These are phyloP conservation scores for Megaptera novaeangliae DNA, from an alignment of 2,113 vertebrate species.

Conservation along the genomic window DNA sequence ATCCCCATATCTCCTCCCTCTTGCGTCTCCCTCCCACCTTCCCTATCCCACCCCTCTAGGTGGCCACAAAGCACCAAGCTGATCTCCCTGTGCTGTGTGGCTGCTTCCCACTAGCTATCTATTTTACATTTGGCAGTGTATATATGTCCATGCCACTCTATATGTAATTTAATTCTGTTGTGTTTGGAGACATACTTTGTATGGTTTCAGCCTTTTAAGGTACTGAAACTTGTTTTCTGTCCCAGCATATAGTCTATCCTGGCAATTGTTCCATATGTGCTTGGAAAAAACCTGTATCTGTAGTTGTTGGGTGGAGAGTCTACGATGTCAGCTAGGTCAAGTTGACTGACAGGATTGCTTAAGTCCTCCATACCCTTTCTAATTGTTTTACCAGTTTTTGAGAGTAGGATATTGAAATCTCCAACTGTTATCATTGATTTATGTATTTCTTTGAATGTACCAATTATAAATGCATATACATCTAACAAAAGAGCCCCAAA, in stretches of 20 bases:
- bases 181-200: background rate
- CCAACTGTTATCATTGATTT: background rate
- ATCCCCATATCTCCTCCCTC: too few relatives aligned
- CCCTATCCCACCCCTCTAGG: too few relatives aligned
- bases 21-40: too few relatives aligned
- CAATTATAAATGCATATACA: background rate
- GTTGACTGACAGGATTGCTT: background rate
- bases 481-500: background rate
- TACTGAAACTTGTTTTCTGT: background rate
- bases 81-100: too few relatives aligned
- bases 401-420: background rate
- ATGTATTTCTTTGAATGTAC: background rate
- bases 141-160: too few relatives aligned
- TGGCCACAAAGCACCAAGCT: too few relatives aligned
- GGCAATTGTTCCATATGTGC: background rate
- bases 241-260: background rate
- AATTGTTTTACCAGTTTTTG: background rate
- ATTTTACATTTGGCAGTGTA: too few relatives aligned
- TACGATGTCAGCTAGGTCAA: background rate
- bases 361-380: background rate
- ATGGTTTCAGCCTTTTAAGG: background rate
- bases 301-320: background rate
- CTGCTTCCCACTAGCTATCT: too few relatives aligned
- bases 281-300: background rate
- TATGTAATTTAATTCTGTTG: background rate